phyloP scores from a whole-genome alignment of 2,797 vertebrate genomes.

The Lepus townsendii region DNA sequence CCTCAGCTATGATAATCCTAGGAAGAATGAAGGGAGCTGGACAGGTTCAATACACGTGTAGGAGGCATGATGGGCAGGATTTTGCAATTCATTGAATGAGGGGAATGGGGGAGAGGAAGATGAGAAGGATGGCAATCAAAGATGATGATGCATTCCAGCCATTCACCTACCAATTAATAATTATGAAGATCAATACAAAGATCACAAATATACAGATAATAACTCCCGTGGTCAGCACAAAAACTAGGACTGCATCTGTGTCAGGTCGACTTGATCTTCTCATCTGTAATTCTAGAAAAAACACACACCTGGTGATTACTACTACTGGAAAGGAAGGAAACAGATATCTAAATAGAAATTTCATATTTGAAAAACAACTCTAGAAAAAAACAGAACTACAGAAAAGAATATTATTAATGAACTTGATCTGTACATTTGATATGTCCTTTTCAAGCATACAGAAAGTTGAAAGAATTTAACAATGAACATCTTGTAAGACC shows the following conservation, averaged over 20 bases:
- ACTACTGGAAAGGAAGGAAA: not conserved
- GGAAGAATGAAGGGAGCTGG: not conserved
- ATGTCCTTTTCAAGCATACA: slow-evolving; percentile 33
- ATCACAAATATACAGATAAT: slow-evolving; percentile 78
- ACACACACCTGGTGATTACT: slow-evolving; percentile 38
- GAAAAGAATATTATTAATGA: slow-evolving; percentile 23
- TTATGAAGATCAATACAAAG: slow-evolving; percentile 83
- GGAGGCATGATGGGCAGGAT: not conserved
- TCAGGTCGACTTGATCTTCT: slow-evolving; percentile 21
- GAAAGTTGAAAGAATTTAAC: slow-evolving; percentile 25
- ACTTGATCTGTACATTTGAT: slow-evolving; percentile 10
- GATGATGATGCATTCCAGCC: not conserved
- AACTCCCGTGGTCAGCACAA: slow-evolving; percentile 81
- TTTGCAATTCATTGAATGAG: not conserved
- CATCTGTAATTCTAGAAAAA: slow-evolving; percentile 76
- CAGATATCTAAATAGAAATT: slow-evolving; percentile 29
- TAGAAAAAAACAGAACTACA: slow-evolving; percentile 46
- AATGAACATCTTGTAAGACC: slow-evolving; percentile 3
- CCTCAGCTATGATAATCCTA: not conserved
- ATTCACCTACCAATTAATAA: slow-evolving; percentile 84
- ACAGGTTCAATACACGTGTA: not conserved
- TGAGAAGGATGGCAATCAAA: not conserved
- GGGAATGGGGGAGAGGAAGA: not conserved
- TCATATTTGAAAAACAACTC: slow-evolving; percentile 53
- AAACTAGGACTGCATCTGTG: slow-evolving; percentile 76